A percentile compares a stretch with the other conserved stretches of the same genome.
Evolutionary conservation across 2,113 vertebrate species (phyloP).

Genomic region (Melanerpes aurifrons): DNA sequence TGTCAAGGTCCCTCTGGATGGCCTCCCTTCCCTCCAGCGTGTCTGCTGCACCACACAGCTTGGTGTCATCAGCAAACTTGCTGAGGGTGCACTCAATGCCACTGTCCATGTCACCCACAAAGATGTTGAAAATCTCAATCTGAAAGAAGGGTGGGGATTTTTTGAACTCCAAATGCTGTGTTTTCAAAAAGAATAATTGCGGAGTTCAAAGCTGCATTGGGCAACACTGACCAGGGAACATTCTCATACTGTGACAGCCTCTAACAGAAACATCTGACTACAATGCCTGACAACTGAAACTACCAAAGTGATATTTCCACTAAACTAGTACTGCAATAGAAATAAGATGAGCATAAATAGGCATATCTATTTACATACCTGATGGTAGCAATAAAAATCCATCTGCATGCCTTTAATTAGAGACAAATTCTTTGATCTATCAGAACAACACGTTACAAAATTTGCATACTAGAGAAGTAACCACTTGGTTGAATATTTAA

Average conservation of each 20-base stretch:
- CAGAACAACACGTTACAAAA: neutral
- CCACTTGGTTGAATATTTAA: neutral
- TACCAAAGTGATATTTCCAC: neutral
- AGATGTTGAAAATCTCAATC: no score
- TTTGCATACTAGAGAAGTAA: neutral
- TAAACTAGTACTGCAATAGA: neutral
- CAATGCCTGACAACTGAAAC: neutral
- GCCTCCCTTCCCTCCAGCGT: no score
- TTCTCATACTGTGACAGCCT: neutral
- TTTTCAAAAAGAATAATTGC: neutral
- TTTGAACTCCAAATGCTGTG: neutral
- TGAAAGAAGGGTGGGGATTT: neutral
- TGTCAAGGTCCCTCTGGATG: no score
- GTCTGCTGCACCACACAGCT: no score
- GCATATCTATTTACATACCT: neutral
- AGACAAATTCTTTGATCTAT: neutral
- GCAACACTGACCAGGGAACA: neutral
- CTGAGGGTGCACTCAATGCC: no score
- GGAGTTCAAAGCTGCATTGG: neutral
- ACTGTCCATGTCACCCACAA: no score
- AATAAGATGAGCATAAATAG: neutral
- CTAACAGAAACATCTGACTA: neutral
- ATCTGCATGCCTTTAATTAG: neutral
- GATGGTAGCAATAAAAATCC: neutral
- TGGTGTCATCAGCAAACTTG: no score